These are phyloP conservation scores for Sorex maritimensis DNA, from an alignment of 2,797 vertebrate species.

Conservation along the genomic window DNA sequence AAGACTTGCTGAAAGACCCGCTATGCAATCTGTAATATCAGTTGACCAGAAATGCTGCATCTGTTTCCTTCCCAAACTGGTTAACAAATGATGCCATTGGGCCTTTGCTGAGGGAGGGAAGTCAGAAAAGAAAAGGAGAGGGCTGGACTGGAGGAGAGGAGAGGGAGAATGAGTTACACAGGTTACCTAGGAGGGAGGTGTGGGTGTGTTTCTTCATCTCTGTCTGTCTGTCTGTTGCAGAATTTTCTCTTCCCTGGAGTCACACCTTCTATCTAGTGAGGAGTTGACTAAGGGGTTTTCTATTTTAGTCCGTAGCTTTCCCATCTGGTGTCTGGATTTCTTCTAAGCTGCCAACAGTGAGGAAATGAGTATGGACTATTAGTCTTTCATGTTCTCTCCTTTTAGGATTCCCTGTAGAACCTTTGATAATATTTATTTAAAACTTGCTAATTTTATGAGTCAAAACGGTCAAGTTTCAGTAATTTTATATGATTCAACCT, in stretches of 20 bases:
- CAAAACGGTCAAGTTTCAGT: conserved; percentile 14
- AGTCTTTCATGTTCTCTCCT: conserved; percentile 51
- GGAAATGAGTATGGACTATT: conserved; percentile 33
- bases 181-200: background rate
- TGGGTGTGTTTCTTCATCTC: conserved; percentile 10
- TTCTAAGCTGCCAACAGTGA: conserved; percentile 51
- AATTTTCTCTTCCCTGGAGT: conserved; percentile 64
- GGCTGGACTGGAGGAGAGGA: background rate
- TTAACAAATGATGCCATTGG: background rate
- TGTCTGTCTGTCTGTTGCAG: conserved; percentile 31
- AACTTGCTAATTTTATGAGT: conserved; percentile 46
- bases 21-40: background rate
- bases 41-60: background rate
- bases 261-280: conserved; percentile 36
- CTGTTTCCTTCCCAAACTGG: background rate
- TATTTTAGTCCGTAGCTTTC: conserved; percentile 67
- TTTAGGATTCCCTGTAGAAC: conserved; percentile 56
- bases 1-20: background rate
- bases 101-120: background rate
- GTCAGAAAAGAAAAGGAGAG: background rate
- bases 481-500: background rate
- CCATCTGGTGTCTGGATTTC: conserved; percentile 73
- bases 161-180: background rate
- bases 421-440: conserved; percentile 58
- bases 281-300: conserved; percentile 53